These are phyloP conservation scores for Onychomys leucogaster DNA, from an alignment of 2,797 vertebrate genomes.

Conservation along the genomic window DNA sequence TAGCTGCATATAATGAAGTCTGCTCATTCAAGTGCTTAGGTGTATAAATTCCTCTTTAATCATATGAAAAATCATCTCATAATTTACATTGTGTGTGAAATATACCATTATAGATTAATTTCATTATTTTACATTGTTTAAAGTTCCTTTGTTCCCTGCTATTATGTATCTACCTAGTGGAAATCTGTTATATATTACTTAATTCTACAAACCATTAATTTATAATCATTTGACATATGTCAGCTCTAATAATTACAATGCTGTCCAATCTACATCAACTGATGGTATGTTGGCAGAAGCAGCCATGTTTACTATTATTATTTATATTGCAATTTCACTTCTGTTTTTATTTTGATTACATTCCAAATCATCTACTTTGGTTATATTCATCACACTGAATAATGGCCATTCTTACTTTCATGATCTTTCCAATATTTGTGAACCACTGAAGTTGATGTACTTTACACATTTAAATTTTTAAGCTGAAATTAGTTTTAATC, in stretches of 20 bases:
- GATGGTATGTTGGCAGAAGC: conserved; percentile 82
- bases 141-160: conserved; percentile 59
- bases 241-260: conserved; percentile 79
- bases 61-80: conserved; percentile 60
- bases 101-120: conserved; percentile 70
- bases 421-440: conserved; percentile 76
- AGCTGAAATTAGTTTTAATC: conserved; percentile 69
- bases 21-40: conserved; percentile 55
- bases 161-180: conserved; percentile 78
- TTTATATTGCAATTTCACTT: conserved; percentile 82
- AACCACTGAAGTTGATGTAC: conserved; percentile 73
- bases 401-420: conserved; percentile 74
- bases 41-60: conserved; percentile 65
- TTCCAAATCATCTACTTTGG: conserved; percentile 75
- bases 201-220: conserved; percentile 82
- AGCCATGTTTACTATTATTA: conserved; percentile 74
- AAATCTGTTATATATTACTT: conserved; percentile 81
- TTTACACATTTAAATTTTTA: conserved; percentile 79
- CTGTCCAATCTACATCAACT: conserved; percentile 75
- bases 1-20: conserved; percentile 47
- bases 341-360: conserved; percentile 78
- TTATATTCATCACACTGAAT: conserved; percentile 78
- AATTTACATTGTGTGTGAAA: conserved; percentile 58
- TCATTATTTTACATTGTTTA: conserved; percentile 75
- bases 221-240: conserved; percentile 83